phyloP scores from a whole-genome alignment of 37 sponge, comb jelly and placozoan genomes.

The Ianthella basta region DNA sequence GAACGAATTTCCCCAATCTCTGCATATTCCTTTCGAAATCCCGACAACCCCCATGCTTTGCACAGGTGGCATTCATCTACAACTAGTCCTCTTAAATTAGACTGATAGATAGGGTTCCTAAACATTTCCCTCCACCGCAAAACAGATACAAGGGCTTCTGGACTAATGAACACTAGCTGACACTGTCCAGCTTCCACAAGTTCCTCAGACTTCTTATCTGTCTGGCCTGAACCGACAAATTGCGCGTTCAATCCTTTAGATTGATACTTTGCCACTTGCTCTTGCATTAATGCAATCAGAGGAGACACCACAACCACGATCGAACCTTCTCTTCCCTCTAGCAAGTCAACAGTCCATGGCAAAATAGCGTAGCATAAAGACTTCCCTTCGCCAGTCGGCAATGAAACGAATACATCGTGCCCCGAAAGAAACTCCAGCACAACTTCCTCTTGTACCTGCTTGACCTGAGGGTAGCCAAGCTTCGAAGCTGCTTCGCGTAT shows the following conservation, averaged over 20 bases:
- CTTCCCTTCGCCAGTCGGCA: background rate
- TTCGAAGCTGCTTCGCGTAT: too few relatives aligned
- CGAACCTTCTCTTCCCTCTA: too few relatives aligned
- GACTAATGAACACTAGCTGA: background rate
- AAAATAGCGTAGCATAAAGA: background rate
- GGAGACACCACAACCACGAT: conserved; percentile 43
- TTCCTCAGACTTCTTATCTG: too few relatives aligned
- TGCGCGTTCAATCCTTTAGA: background rate
- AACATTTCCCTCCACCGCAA: too few relatives aligned
- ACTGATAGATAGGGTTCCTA: too few relatives aligned
- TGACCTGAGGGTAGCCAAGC: background rate
- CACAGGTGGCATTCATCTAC: background rate
- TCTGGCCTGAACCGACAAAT: background rate
- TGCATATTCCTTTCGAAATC: background rate
- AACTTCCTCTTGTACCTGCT: background rate
- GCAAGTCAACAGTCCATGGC: too few relatives aligned
- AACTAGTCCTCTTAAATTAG: background rate
- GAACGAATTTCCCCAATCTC: background rate
- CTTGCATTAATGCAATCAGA: conserved; percentile 35
- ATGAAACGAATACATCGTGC: background rate
- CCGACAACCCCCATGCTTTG: background rate
- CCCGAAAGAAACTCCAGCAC: background rate
- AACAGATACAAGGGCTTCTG: too few relatives aligned
- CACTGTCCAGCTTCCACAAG: background rate
- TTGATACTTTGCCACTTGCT: background rate